Evolutionary conservation across 2,797 vertebrate species (phyloP), one percentile per base, ranked within the genome.

Genomic region (Bucorvus abyssinicus): DNA sequence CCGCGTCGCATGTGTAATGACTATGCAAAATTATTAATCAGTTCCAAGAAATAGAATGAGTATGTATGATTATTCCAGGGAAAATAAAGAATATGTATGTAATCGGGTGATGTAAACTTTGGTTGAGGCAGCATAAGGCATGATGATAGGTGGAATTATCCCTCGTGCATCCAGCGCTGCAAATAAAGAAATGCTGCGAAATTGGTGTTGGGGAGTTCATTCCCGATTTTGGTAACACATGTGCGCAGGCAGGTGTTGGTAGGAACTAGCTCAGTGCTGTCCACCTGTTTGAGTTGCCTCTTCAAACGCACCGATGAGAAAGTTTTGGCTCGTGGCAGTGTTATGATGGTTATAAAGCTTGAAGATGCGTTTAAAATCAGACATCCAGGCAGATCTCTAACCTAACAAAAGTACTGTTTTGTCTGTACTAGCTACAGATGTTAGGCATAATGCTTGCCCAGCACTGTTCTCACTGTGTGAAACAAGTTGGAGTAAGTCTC

Each of bases 281-380:
- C 67, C 14, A 7, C 52, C 47, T 82, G 1, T 86, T 73, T 76
- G 38, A 67, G 59, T 56, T 77, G 64, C 60, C 90, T 75, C 45
- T 73, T 78, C n/a, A 18, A 85, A 93, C 74, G 68, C 69, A 42
- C 64, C 81, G 80, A 86, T 85, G 88, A 94, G 56, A 84, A 78
- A 77, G 2, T 42, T 85, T 92, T 70, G 40, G 15, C 60, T 80
- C 59, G 17, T 84, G 70, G 45, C 32, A 36, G 55, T 86, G 47
- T 75, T 90, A 45, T 6, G 21, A 42, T 27, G 15, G 7, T 59
- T 78, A 14, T 74, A 77, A 81, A 82, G 60, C 44, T 80, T 4
- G 47, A 76, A 79, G 61, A 30, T 65, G 5, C 81, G 9, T 69
- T 73, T 26, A 10, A 69, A 81, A 63, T 77, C 63, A 36, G 42